Conservation (phyloP, 2,113 vertebrate species). For the Leptocoma aspasia region DNA sequence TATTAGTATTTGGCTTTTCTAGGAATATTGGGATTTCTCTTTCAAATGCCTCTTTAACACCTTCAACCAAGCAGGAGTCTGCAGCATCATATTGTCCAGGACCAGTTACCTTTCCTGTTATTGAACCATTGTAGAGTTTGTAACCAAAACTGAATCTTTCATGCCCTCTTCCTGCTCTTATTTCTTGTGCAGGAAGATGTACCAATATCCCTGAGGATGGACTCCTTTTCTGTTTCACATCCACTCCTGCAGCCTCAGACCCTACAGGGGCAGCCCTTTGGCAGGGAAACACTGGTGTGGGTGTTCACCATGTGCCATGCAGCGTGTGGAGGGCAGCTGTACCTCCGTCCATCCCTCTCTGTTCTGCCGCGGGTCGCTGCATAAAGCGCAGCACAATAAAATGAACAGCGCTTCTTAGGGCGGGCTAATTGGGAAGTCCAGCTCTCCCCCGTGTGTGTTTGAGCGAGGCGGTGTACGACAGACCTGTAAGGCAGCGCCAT, state of each 20-base stretch:
- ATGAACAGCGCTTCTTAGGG: not conserved
- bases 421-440: accelerated
- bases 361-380: not conserved
- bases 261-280: no score
- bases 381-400: not conserved
- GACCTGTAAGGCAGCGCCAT: accelerated
- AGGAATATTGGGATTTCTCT: not conserved
- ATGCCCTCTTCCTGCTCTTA: not conserved
- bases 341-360: no score
- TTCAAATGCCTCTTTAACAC: not conserved
- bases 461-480: accelerated
- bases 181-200: not conserved
- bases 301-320: accelerated
- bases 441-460: accelerated
- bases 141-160: not conserved
- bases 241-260: not conserved
- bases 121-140: accelerated
- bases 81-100: not conserved
- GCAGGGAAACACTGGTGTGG: accelerated
- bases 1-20: not conserved
- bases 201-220: not conserved
- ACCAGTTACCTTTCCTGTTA: not conserved
- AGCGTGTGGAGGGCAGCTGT: accelerated
- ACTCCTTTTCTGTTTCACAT: not conserved
- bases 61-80: not conserved